Percentiles rank a stretch among this genome's conserved stretches.
Evolutionary conservation across 2,113 vertebrate species (phyloP).

Genomic region (Platysternon megacephalum): DNA sequence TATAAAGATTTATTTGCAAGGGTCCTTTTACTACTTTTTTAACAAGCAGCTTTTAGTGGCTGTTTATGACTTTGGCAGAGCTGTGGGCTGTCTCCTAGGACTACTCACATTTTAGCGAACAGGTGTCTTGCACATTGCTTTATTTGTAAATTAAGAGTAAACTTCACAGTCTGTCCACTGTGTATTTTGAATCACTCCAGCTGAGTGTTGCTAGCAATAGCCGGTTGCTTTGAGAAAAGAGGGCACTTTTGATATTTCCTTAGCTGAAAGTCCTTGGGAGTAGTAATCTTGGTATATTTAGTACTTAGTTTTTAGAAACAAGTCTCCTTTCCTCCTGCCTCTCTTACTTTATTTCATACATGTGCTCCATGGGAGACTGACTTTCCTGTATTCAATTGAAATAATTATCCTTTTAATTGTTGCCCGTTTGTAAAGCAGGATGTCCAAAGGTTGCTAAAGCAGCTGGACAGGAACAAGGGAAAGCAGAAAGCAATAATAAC

Average conservation of each 20-base stretch:
- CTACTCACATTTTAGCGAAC: slow-evolving; percentile 55
- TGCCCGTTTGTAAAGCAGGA: background rate
- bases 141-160: slow-evolving; percentile 57
- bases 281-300: background rate
- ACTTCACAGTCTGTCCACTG: slow-evolving; percentile 15
- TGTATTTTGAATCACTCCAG: slow-evolving; percentile 1
- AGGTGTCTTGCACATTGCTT: slow-evolving; percentile 53
- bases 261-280: background rate
- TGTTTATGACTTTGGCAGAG: slow-evolving; percentile 56
- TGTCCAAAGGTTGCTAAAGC: background rate
- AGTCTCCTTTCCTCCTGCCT: background rate
- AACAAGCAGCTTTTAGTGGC: slow-evolving; percentile 55
- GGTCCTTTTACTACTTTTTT: slow-evolving; percentile 54
- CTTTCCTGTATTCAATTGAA: background rate
- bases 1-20: slow-evolving; percentile 61
- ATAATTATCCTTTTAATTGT: background rate
- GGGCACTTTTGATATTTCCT: background rate
- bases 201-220: background rate
- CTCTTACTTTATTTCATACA: background rate
- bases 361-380: background rate
- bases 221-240: background rate
- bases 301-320: background rate
- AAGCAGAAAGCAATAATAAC: background rate
- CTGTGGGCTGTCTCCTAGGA: slow-evolving; percentile 1
- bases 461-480: background rate